Base-by-base conservation (phyloP, 1,140 invertebrate genomes). In the Globodera ellingtonae region DNA sequence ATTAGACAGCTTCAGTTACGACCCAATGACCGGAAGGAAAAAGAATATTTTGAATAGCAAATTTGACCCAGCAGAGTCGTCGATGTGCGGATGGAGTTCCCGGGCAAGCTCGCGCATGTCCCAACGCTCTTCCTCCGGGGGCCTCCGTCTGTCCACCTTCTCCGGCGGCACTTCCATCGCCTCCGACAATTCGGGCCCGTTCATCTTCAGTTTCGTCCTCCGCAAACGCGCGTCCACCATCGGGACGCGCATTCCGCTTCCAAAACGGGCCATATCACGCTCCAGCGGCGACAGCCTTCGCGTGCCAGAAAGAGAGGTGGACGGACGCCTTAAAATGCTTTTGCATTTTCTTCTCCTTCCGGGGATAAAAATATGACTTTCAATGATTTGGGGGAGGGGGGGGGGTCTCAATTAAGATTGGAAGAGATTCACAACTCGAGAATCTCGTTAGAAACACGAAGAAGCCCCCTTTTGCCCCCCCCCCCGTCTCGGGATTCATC, bases 181-280 rank as follows among this genome's bases (percentile, higher is more conserved):
- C 13, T 89, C 88, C 2, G 87, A 89, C 79, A 89, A 89, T 46
- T 88, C 86, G 65, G 87, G 87, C 8, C 87, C 87, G 21, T 89
- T 89, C 72, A 75, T 89, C 48, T 89, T 89, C 82, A 83, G 81
- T 47, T 89, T 89, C 77, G 88, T 89, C 4, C 75, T 89, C 13
- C 79, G 87, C 50, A 89, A 89, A 84, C 71, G 87, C 46, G 87
- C 87, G 13, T 89, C 87, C 4, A 89, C 87, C 7, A 89, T 89
- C 75, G 87, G 87, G 66, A 89, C 87, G 15, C 59, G 87, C 15
- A 89, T 89, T 72, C 87, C 87, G 3, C 71, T 89, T 44, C 88
- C 87, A 35, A 84, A 89, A 70, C 86, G 87, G 46, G 88, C 88
- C n/a, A 85, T 89, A 5, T 89, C 87, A 9, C 83, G 87, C 18